Evolutionary conservation across 2,113 vertebrate species (phyloP), one percentile per base, ranked within the genome.

Genomic region (Galemys pyrenaicus): DNA sequence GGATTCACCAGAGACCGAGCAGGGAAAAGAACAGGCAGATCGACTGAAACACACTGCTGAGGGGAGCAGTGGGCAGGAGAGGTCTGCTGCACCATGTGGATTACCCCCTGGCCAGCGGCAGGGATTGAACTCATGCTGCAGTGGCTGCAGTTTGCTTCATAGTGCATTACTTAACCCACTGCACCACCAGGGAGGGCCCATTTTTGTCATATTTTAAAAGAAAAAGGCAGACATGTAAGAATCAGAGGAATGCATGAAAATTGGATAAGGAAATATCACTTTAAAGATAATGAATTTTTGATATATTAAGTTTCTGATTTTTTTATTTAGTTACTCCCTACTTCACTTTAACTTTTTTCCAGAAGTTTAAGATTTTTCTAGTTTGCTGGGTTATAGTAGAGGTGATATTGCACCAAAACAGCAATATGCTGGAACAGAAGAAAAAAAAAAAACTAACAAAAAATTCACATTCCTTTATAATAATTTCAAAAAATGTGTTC

Each of bases 231-330:
- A 70, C 46, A 37, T 49, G 30, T 77, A 74, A 95, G 54, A 87
- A 87, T 85, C 54, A 93, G 95, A 94, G n/a, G 26, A 92, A 73
- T 92, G 44, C 93, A 65, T 93, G 41, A 87, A 92, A 94, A 75
- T 81, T 95, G 8, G 46, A 26, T 37, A 84, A 81, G 46, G 49
- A 95, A 58, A 65, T 93, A 46, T 3, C 41, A 73, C 54, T 92
- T 94, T 41, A 87, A 83, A 12, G 83, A 60, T 91, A 74, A 16
- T 39, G 6, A 54, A 32, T 90, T 91, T 91, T 94, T 84, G 35
- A 87, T 17, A 9, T 56, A 13, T 80, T 39, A 85, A 77, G 49
- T 89, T 90, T 77, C 39, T 64, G 65, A 80, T 15, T 77, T 91
- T n/a, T 70, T 87, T 30, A 75, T 64, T 19, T 28, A 70, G 12